Evolutionary conservation across 2,888 invertebrate genomes (phyloP), one percentile per base, ranked within the genome.

Genomic region (Spilosoma lubricipeda): DNA sequence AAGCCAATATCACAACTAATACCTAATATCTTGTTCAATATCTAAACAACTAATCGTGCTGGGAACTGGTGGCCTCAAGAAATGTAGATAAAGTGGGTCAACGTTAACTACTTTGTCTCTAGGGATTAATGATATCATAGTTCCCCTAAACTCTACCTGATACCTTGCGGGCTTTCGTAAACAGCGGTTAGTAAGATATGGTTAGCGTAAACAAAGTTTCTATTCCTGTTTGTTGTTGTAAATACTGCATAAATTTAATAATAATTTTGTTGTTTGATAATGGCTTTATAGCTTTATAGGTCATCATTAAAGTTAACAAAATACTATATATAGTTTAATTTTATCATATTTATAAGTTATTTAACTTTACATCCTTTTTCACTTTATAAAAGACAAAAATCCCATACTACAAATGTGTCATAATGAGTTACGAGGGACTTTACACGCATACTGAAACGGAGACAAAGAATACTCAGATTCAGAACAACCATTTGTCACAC

Each of bases 41-140:
- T 85, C 85, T 77, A 74, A 82, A 78, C 85, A 75, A 80, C 82
- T 87, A 87, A 88, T 88, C 87, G 86, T 77, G 73, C 77, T 82
- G 81, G 88, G 89, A 86, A 81, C 82, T 85, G 79, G 81, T 77
- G 83, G 85, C 83, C 74, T 82, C 85, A 85, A 88, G 88, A 87
- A 89, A 88, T 88, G 85, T 87, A 85, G 90, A 90, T 91, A 92
- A 93, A 93, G 91, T 92, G 90, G 93, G 91, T 90, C 92, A 90
- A 89, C 88, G 90, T 91, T 92, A 92, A 91, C 93, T 89, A 90
- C 88, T 87, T 88, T 87, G 90, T 90, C 93, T 88, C 91, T 74
- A 74, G 87, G 92, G 93, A 92, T 92, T 93, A 91, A 92, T 92
- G 89, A 87, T 87, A 88, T 88, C 88, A 89, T 88, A 90, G 88